Base-by-base conservation (phyloP, 2,797 vertebrate genomes). In the Thripadectes ignobilis region DNA sequence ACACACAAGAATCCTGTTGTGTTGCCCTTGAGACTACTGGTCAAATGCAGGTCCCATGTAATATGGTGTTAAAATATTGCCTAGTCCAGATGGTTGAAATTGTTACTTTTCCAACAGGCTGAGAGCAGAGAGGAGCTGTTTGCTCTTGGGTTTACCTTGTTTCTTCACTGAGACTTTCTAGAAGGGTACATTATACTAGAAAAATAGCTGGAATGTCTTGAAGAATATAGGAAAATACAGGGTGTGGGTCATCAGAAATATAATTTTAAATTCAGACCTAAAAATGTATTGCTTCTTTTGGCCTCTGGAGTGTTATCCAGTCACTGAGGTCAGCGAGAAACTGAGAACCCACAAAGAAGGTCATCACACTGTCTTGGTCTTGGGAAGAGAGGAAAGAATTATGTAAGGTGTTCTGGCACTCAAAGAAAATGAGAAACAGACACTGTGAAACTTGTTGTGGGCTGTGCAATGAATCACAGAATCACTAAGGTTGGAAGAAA, bases 341-440 rank as follows among this genome's bases (percentile, higher is more conserved):
- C 5, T 36, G 57, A 23, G 48, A 68, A 38, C 10, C 34, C 49
- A 16, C 63, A 58, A 45, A 54, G 39, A 41, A 73, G 22, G 23
- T 41, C 6, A 2, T 55, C 0, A 1, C n/a, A 5, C 12, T 14
- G 26, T 29, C 30, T 29, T 29, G 26, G 18, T 23, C 26, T 63
- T 69, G 24, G 26, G 36, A 49, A 18, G 29, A 26, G 55, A 29
- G 7, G 32, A n/a, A 81, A 34, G 20, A 19, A 23, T 67, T 2
- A 7, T 1, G 19, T 30, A 14, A n/a, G 8, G 16, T 29, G 24
- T 54, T 63, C 20, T 63, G 65, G 27, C 49, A 39, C 48, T 63
- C n/a, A 49, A 36, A 7, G 10, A 20, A 63, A 65, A 34, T 30
- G 27, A 55, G 62, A 68, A 72, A 24, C 26, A 11, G 26, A 15